Conservation (phyloP, 2,888 invertebrate genomes). For the Patella caerulea region DNA sequence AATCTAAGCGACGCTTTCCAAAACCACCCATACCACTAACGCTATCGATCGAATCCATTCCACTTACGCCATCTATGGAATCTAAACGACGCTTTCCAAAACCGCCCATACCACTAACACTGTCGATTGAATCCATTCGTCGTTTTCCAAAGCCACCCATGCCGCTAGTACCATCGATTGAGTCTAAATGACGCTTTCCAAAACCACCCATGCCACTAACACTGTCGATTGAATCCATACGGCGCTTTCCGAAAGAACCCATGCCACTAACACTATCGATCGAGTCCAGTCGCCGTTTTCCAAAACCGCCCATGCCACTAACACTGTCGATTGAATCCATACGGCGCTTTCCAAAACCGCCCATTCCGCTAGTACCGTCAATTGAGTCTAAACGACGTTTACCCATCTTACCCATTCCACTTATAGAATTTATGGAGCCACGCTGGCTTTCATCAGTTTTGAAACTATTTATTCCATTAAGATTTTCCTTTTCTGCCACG, state of each 20-base stretch:
- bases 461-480: too few relatives aligned
- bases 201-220: constrained; percentile 1
- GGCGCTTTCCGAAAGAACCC: neutral
- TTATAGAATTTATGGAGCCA: neutral
- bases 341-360: neutral
- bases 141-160: neutral
- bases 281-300: neutral
- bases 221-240: neutral
- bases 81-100: neutral
- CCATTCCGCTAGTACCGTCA: neutral
- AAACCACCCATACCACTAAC: neutral
- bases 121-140: neutral
- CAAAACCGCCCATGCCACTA: constrained; percentile 6
- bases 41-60: neutral
- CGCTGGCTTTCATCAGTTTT: too few relatives aligned
- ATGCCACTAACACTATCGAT: neutral
- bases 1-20: neutral
- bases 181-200: neutral
- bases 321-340: neutral
- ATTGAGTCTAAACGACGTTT: neutral
- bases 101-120: neutral
- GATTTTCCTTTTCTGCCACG: too few relatives aligned
- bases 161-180: neutral
- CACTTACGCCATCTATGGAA: neutral
- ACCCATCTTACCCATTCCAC: neutral